A percentile compares a stretch with the other conserved stretches of the same genome.
Evolutionary conservation across 2,113 vertebrate species (phyloP).

Genomic region (Gopherus flavomarginatus): DNA sequence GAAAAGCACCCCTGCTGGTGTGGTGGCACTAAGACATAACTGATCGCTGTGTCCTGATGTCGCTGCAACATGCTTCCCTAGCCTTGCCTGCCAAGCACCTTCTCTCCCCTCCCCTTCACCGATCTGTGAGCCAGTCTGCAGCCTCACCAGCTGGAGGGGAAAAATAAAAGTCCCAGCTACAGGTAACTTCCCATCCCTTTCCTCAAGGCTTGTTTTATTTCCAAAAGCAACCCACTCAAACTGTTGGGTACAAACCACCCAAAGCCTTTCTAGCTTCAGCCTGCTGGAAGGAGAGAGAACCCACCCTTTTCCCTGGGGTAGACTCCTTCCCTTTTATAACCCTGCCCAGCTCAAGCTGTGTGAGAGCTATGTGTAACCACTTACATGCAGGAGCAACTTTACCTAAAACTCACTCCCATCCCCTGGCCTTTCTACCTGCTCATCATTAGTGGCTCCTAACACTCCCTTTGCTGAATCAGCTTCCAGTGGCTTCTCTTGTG

Average conservation of each 20-base stretch:
- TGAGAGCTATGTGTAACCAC: background rate
- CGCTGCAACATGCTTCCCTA: background rate
- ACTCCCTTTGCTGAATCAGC: background rate
- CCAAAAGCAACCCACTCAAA: background rate
- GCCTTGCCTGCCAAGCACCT: background rate
- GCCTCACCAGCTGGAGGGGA: background rate
- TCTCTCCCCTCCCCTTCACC: background rate
- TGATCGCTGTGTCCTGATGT: no score
- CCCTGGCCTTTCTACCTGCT: background rate
- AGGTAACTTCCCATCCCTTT: background rate
- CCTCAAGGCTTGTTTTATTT: background rate
- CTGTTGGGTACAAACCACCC: background rate
- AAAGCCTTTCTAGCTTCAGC: background rate
- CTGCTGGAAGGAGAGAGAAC: background rate
- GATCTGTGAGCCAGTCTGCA: background rate
- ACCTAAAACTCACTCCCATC: background rate
- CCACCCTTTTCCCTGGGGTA: background rate
- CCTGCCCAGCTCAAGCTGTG: background rate
- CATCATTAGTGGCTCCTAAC: background rate
- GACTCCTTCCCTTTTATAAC: background rate
- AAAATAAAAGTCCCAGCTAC: background rate
- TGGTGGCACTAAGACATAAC: no score
- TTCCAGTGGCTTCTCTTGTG: background rate
- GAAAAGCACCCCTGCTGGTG: background rate
- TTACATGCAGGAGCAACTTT: background rate